Conservation (phyloP, 2,888 invertebrate genomes). For the Auanema freiburgensis region DNA sequence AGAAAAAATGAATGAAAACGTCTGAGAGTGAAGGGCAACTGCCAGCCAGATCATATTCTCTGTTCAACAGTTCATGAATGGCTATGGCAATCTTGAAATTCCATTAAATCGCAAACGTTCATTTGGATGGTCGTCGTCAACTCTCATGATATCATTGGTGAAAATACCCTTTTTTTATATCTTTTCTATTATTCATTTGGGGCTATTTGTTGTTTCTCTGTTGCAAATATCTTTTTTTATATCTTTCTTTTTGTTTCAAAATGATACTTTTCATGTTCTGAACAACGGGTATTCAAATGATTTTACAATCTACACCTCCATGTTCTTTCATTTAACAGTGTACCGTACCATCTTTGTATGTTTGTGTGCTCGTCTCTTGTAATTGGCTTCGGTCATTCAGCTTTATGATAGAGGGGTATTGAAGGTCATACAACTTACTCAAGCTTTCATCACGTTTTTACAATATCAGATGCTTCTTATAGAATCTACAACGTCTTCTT, state of each 20-base stretch:
- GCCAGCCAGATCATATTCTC: not conserved
- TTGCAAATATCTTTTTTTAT: not conserved
- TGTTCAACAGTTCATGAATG: not conserved
- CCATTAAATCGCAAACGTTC: not conserved
- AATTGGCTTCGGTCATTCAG: no score
- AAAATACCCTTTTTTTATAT: not conserved
- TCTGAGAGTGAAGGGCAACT: not conserved
- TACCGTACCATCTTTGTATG: not conserved
- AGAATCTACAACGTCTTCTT: no score
- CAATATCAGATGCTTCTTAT: no score
- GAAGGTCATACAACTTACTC: no score
- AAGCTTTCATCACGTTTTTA: no score
- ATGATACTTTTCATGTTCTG: not conserved
- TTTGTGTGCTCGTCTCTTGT: no score
- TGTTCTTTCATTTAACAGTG: not conserved
- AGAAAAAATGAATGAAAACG: not conserved
- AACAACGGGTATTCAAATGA: conserved; percentile 1
- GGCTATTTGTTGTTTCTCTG: not conserved
- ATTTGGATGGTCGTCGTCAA: not conserved
- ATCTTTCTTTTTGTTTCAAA: not conserved
- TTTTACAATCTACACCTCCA: not conserved
- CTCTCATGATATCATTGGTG: not conserved
- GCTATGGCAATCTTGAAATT: not conserved
- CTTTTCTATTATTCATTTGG: conserved; percentile 9
- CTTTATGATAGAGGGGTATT: no score